phyloP scores from a whole-genome alignment of 2,797 vertebrate genomes.

The Nyctibius grandis region DNA sequence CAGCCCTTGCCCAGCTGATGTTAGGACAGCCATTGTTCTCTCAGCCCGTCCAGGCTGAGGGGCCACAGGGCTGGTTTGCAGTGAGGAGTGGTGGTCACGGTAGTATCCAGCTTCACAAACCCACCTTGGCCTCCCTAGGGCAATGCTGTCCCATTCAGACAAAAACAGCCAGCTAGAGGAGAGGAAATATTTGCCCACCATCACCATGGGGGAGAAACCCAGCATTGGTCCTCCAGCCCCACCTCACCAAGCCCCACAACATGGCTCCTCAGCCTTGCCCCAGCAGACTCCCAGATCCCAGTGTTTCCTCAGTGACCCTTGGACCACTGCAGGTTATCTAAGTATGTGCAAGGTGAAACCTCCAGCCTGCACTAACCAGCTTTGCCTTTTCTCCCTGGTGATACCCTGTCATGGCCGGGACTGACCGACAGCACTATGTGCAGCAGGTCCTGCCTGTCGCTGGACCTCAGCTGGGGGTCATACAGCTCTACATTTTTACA shows the following conservation, averaged over 20 bases:
- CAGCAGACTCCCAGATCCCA: not conserved
- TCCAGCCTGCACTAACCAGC: not conserved
- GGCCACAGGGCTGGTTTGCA: no score
- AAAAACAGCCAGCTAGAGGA: not conserved
- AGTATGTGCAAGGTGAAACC: accelerated
- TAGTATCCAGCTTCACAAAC: not conserved
- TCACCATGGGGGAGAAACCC: not conserved
- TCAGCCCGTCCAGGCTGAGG: not conserved
- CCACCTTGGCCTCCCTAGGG: not conserved
- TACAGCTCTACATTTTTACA: not conserved
- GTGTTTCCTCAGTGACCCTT: not conserved
- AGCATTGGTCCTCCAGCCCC: no score
- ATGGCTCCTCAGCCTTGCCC: not conserved
- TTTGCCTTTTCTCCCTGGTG: not conserved
- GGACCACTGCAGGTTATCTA: no score
- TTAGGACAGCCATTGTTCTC: not conserved
- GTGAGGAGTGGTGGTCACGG: no score
- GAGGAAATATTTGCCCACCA: not conserved
- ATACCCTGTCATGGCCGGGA: not conserved
- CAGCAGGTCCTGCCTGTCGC: not conserved
- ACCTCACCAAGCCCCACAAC: accelerated
- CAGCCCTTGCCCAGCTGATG: not conserved
- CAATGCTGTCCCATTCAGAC: not conserved
- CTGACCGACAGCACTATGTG: accelerated
- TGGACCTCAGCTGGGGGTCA: not conserved